A percentile compares a stretch with the other conserved stretches of the same genome.
These are phyloP conservation scores for Andrena flavipes DNA, from an alignment of 2,888 invertebrate genomes.

Conservation along the genomic window DNA sequence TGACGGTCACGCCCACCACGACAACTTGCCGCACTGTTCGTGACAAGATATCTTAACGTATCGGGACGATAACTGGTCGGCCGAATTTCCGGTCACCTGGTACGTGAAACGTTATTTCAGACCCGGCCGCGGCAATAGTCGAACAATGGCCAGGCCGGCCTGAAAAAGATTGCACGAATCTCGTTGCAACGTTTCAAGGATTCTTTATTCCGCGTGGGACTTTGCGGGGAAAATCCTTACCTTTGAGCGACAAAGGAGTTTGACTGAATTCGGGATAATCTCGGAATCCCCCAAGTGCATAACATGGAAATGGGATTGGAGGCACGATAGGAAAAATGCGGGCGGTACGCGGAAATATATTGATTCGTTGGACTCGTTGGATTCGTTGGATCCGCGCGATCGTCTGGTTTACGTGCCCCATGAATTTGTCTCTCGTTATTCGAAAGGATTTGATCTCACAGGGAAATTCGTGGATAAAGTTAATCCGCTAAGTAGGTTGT, in stretches of 20 bases:
- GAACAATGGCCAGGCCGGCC: constrained; percentile 34
- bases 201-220: constrained; percentile 34
- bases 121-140: constrained; percentile 16
- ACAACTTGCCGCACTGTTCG: constrained; percentile 1
- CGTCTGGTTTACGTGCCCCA: background rate
- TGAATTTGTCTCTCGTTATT: background rate
- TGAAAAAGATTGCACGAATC: constrained; percentile 50
- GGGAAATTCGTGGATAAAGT: too few species aligned
- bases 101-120: constrained; percentile 34
- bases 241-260: constrained; percentile 56
- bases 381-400: background rate
- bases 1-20: constrained; percentile 17
- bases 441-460: background rate
- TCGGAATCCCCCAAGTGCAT: constrained; percentile 44
- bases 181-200: constrained; percentile 44
- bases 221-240: constrained; percentile 50
- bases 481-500: background rate
- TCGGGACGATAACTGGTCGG: constrained; percentile 2
- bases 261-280: constrained; percentile 62
- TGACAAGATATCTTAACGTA: constrained; percentile 2
- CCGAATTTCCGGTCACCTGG: constrained; percentile 35
- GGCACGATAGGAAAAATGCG: background rate
- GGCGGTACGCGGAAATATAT: constrained; percentile 7
- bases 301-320: constrained; percentile 44
- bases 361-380: constrained; percentile 28